phyloP scores from a whole-genome alignment of 2,888 invertebrate species.

The Scaeva pyrastri region DNA sequence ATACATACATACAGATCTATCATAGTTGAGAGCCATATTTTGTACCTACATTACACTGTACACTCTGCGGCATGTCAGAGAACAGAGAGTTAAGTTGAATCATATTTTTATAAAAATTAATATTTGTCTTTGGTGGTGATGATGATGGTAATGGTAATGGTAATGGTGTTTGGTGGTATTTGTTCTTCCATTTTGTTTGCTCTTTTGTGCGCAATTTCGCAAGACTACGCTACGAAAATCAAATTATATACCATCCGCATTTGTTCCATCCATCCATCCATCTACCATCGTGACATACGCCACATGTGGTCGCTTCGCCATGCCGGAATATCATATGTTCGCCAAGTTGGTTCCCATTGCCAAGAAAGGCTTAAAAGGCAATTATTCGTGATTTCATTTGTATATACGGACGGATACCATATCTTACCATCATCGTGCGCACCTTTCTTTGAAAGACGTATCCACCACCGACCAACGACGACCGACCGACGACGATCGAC shows the following conservation, averaged over 20 bases:
- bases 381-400: constrained; percentile 73
- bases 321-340: constrained; percentile 61
- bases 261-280: constrained; percentile 68
- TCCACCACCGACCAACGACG: constrained; percentile 16
- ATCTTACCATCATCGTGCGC: constrained; percentile 62
- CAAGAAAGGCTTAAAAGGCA: constrained; percentile 65
- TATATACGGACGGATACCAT: constrained; percentile 59
- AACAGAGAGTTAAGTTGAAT: constrained; percentile 40
- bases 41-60: neutral
- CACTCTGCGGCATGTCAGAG: neutral
- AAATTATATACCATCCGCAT: constrained; percentile 64
- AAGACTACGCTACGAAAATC: constrained; percentile 61
- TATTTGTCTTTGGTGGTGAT: constrained; percentile 50
- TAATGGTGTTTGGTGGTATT: constrained; percentile 15
- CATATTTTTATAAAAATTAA: constrained; percentile 57
- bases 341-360: constrained; percentile 59
- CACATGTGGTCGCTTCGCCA: constrained; percentile 63
- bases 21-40: constrained; percentile 16
- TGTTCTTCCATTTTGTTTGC: constrained; percentile 29
- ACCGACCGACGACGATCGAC: neutral
- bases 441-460: constrained; percentile 65
- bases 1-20: constrained; percentile 7
- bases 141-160: neutral
- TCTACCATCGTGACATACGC: constrained; percentile 69
- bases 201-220: constrained; percentile 55